These are phyloP conservation scores for Muntiacus reevesi DNA, from an alignment of 2,113 vertebrate species.

Conservation along the genomic window DNA sequence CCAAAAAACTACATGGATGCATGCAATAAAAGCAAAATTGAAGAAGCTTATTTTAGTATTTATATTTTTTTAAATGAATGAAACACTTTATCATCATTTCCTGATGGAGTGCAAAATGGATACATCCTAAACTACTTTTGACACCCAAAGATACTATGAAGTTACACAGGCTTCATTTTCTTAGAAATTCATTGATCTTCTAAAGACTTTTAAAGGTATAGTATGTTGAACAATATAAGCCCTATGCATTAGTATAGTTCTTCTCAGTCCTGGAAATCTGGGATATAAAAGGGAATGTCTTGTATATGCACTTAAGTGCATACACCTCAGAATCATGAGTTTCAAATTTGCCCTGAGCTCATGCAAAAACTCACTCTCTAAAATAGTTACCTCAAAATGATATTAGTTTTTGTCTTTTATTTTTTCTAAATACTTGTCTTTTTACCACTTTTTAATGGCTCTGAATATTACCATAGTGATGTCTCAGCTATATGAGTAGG, in stretches of 20 bases:
- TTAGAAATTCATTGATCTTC: not conserved
- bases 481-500: not conserved
- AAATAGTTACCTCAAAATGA: not conserved
- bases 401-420: not conserved
- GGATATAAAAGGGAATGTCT: not conserved
- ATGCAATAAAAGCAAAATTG: not conserved
- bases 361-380: not conserved
- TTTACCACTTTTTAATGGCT: not conserved
- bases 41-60: not conserved
- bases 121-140: not conserved
- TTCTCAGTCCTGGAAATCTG: not conserved
- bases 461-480: not conserved
- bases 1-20: not conserved
- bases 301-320: not conserved
- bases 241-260: not conserved
- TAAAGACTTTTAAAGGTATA: not conserved
- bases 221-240: not conserved
- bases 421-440: not conserved
- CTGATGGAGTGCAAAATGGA: not conserved
- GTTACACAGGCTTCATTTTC: not conserved
- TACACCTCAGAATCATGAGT: not conserved
- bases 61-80: not conserved
- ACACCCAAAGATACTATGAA: not conserved
- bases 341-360: not conserved
- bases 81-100: not conserved